Conservation (phyloP, 2,888 invertebrate genomes). For the Athalia cordata region DNA sequence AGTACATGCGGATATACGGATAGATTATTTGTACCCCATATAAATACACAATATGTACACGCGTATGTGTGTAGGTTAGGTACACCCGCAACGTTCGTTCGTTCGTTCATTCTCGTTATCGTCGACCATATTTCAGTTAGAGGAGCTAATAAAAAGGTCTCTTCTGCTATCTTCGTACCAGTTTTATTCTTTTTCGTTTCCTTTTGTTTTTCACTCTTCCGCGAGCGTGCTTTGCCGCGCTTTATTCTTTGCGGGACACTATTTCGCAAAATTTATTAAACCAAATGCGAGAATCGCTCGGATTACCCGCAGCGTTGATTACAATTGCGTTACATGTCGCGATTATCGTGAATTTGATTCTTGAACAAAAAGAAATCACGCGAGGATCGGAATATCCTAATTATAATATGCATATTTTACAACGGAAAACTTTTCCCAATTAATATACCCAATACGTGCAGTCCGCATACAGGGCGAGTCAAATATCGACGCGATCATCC, state of each 20-base stretch:
- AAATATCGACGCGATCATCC: background rate
- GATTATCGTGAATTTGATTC: no score
- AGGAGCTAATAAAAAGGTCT: constrained; percentile 55
- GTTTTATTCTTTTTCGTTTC: background rate
- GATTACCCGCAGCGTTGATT: background rate
- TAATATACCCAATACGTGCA: background rate
- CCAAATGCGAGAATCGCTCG: no score
- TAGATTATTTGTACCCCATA: no score
- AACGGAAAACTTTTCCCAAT: background rate
- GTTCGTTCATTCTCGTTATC: constrained; percentile 64
- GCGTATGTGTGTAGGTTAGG: no score
- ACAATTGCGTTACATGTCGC: no score
- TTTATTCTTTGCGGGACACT: background rate
- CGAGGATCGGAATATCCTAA: no score
- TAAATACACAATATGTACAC: no score
- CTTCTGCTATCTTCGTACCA: constrained; percentile 21
- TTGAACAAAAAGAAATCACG: no score
- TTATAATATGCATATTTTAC: background rate
- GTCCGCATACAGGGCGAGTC: background rate
- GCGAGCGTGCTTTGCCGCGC: background rate
- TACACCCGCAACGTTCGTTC: background rate
- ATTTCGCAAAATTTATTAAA: no score
- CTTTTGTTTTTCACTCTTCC: background rate
- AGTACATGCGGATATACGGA: no score
- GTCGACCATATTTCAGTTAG: constrained; percentile 66